phyloP scores from a whole-genome alignment of 1,140 invertebrate genomes.

The Antheraea pernyi region DNA sequence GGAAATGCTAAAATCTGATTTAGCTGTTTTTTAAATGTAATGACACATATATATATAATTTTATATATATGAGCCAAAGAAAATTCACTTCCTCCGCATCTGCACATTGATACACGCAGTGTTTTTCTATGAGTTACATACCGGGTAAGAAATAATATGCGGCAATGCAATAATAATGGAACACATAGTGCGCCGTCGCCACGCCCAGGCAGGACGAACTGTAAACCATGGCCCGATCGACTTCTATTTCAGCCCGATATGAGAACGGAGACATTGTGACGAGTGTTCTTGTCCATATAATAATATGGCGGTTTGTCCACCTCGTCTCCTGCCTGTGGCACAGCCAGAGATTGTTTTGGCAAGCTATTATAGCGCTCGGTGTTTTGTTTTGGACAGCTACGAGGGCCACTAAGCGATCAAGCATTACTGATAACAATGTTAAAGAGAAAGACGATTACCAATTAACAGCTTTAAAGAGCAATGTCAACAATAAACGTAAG shows the following conservation, averaged over 20 bases:
- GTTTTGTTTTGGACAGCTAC: slow-evolving; percentile 65
- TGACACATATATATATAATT: too few species aligned
- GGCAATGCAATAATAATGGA: too few species aligned
- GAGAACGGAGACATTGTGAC: slow-evolving; percentile 33
- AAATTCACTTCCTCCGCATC: too few species aligned
- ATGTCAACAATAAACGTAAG: slow-evolving; percentile 1
- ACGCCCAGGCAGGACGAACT: not conserved
- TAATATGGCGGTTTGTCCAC: slow-evolving; percentile 42
- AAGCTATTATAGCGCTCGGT: slow-evolving; percentile 50
- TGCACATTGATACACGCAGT: too few species aligned
- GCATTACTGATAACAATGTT: not conserved
- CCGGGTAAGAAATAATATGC: too few species aligned
- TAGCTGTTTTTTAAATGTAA: too few species aligned
- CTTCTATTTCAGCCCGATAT: slow-evolving; percentile 48
- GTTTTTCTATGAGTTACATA: too few species aligned
- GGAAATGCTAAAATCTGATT: too few species aligned
- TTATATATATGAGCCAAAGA: too few species aligned
- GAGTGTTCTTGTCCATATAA: slow-evolving; percentile 39
- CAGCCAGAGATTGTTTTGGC: slow-evolving; percentile 11
- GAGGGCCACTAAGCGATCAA: slow-evolving; percentile 25
- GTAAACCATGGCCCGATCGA: not conserved
- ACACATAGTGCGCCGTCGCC: not conserved
- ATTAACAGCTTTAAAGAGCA: not conserved
- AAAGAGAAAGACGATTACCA: not conserved
- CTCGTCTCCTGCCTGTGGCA: slow-evolving; percentile 29